phyloP scores from a whole-genome alignment of 2,797 vertebrate species.

The Intellagama lesueurii region DNA sequence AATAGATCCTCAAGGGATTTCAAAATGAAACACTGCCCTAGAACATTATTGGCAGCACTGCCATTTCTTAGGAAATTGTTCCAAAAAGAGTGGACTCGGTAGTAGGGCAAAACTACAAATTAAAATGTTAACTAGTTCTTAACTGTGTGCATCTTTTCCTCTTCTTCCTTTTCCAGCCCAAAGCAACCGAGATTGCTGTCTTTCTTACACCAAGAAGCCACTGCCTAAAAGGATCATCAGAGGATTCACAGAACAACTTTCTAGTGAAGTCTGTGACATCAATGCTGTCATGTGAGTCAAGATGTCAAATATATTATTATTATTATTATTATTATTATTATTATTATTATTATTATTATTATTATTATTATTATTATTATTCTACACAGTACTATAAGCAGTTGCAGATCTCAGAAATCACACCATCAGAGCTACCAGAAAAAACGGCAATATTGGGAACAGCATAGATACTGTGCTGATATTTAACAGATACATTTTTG shows the following conservation, averaged over 20 bases:
- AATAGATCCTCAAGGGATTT: neutral
- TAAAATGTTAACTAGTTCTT: neutral
- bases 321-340: too few relatives aligned
- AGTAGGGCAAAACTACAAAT: accelerated
- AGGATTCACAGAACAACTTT: slow-evolving; percentile 71
- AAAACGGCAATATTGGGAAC: too few relatives aligned
- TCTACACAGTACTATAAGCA: too few relatives aligned
- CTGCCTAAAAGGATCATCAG: slow-evolving; percentile 43
- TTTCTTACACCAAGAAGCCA: slow-evolving; percentile 60
- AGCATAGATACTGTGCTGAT: too few relatives aligned
- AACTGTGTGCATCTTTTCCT: neutral
- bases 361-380: too few relatives aligned
- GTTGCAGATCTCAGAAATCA: too few relatives aligned
- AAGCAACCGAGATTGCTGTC: slow-evolving; percentile 78
- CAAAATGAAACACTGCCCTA: neutral
- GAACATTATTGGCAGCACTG: neutral
- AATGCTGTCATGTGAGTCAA: slow-evolving; percentile 77
- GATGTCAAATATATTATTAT: neutral
- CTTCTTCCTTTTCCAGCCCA: slow-evolving; percentile 63
- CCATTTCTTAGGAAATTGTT: neutral
- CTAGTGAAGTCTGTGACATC: slow-evolving; percentile 78
- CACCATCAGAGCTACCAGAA: too few relatives aligned
- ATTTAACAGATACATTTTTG: too few relatives aligned
- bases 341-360: too few relatives aligned
- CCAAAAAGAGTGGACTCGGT: accelerated